Evolutionary conservation across 2,113 vertebrate species (phyloP), one percentile per base, ranked within the genome.

Genomic region (Odocoileus hemionus): DNA sequence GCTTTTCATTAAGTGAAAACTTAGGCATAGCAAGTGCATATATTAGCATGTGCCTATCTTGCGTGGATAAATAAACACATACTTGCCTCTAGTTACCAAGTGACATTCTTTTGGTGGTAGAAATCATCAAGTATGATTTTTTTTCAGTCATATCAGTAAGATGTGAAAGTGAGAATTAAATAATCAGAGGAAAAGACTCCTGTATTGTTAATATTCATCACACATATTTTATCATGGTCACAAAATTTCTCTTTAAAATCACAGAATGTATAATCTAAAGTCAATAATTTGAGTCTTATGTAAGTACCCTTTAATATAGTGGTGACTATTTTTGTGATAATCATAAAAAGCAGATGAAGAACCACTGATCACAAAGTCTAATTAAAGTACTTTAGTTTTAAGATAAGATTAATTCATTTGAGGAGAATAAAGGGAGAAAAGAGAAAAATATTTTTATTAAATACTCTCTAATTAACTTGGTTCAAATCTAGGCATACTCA

Each of bases 1-100:
- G 96, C 92, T 98, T 97, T 99, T 99, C 96, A 99, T 98, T 99
- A 99, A 99, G 96, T 94, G 97, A 98, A 98, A 99, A 98, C 84
- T 84, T 94, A 98, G 95, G 94, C 96, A 94, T 95, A 97, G 94
- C 97, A 88, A 98, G 95, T 97, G 96, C 93, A 80, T 91, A 90
- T 76, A 98, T 52, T 95, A 94, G 88, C 93, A 97, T 98, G 93
- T 97, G 89, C 80, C 97, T 83, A 14, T 93, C 91, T 93, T 82
- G 83, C 13, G 1, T 97, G 76, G 92, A 91, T 92, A 96, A 80
- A 98, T 97, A 97, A 98, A 95, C 85, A 91, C 61, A 94, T 67
- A 87, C 6, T 76, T 30, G 78, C 47, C 57, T 95, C 90, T 92
- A 88, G 67, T 95, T 93, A 95, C 47, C 89, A 96, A 98, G 95